Evolutionary conservation across 2,888 invertebrate genomes (phyloP).

Genomic region (Belgica antarctica): DNA sequence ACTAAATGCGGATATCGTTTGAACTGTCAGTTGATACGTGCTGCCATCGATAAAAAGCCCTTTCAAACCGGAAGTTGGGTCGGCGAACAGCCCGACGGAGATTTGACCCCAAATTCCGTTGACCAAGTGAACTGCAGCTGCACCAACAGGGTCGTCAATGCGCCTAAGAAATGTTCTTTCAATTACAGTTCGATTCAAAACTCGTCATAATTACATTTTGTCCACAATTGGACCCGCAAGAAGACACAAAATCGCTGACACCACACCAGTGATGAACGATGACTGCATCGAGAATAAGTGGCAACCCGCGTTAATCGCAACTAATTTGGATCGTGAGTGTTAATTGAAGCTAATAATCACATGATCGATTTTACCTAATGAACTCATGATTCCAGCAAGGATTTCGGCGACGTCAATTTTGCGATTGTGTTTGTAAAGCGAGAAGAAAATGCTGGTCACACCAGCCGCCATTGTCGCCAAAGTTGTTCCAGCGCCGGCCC

Average conservation of each 20-base stretch:
- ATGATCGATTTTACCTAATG: constrained; percentile 17
- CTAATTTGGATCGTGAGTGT: not conserved
- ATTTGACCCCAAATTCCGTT: constrained; percentile 69
- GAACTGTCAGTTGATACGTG: constrained; percentile 77
- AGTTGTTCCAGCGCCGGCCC: constrained; percentile 56
- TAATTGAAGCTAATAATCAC: not conserved
- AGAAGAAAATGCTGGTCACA: constrained; percentile 44
- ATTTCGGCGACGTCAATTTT: constrained; percentile 1
- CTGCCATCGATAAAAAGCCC: constrained; percentile 62
- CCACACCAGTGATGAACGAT: not conserved
- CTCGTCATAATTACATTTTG: constrained; percentile 16
- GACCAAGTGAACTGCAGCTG: constrained; percentile 74
- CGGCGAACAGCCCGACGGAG: constrained; percentile 79
- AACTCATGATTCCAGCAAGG: not conserved
- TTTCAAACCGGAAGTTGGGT: not conserved
- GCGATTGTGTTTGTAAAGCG: not conserved
- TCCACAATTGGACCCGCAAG: constrained; percentile 12
- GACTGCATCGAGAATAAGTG: not conserved
- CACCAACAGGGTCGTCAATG: constrained; percentile 79
- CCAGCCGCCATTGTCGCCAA: constrained; percentile 58
- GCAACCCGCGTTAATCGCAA: not conserved
- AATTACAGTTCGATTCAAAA: not conserved
- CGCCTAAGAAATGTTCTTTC: not conserved
- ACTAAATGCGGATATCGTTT: constrained; percentile 65
- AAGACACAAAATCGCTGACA: not conserved